These are phyloP conservation scores for Stictonetta naevosa DNA, from an alignment of 2,113 vertebrate genomes.

Conservation along the genomic window DNA sequence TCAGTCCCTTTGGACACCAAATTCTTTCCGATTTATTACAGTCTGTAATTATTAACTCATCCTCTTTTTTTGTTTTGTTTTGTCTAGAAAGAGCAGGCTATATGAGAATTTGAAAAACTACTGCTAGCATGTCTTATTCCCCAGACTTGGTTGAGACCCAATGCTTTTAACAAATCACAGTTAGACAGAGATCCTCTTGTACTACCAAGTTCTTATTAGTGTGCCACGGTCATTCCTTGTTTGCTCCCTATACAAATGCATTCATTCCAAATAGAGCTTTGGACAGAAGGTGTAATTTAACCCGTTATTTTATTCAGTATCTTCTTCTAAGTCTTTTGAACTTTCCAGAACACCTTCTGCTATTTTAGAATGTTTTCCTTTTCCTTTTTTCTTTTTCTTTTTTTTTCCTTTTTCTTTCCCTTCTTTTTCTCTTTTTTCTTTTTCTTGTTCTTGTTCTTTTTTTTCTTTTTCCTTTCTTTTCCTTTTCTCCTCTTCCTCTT, in stretches of 20 bases:
- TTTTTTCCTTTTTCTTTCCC: not conserved
- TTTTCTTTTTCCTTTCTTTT: too few relatives aligned
- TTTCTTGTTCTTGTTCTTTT: not conserved
- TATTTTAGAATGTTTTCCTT: not conserved
- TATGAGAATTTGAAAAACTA: not conserved
- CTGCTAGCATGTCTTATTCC: not conserved
- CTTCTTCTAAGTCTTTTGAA: not conserved
- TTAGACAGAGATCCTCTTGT: constrained; percentile 23
- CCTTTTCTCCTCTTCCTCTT: not conserved
- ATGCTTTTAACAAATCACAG: not conserved
- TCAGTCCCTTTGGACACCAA: not conserved
- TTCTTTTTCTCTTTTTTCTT: not conserved
- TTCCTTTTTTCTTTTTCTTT: not conserved
- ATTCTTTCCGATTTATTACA: constrained; percentile 1
- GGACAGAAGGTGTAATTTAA: not conserved
- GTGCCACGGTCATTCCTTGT: not conserved
- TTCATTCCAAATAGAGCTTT: not conserved
- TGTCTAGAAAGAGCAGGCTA: not conserved
- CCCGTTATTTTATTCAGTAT: not conserved
- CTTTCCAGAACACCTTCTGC: not conserved
- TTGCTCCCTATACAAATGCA: not conserved
- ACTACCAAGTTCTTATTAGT: not conserved
- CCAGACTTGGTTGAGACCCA: not conserved
- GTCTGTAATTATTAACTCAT: not conserved
- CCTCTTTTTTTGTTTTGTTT: not conserved